Evolutionary conservation across 2,888 invertebrate species (phyloP), one percentile per base, ranked within the genome.

Genomic region (Omphaloscelis lunosa): DNA sequence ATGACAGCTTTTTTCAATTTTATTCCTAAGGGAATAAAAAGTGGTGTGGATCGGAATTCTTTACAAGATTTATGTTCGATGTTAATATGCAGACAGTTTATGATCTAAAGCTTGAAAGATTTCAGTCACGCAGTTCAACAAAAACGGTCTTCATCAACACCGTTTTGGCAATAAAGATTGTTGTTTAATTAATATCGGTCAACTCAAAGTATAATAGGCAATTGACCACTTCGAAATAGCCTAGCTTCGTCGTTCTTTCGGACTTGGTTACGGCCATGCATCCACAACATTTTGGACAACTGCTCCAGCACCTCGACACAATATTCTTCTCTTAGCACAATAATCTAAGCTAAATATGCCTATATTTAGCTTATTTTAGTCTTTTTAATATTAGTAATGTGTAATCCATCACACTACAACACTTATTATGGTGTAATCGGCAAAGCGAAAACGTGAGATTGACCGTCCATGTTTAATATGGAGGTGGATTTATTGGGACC

Each of bases 1-100:
- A 72, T 81, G 77, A 77, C 72, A 45, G 34, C 9, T 76, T 53
- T 67, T 79, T 77, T 56, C 45, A 45, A 71, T 71, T 51, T 27
- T 45, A 23, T 70, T 71, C 53, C 27, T 27, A 34, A 23, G 17
- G 23, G 29, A 61, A 53, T 29, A 69, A 70, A 76, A 80, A 56
- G n/a, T 80, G 34, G 17, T 45, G 20, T 39, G 9, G 39, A 41
- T 76, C 65, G 59, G 39, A 75, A 81, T 67, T 66, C 15, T 45
- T 80, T 39, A 66, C 59, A 66, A 61, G 74, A 66, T 62, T 48
- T 78, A n/a, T 61, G 20, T 53, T 45, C 17, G n/a, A 69, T 69
- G 29, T 58, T 39, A 76, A 59, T 15, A n/a, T 77, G 51, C 29
- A 76, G 3, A 77, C 9, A 77, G 11, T 69, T 29, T 15, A 41